These are phyloP conservation scores for Edolisoma coerulescens DNA, from an alignment of 2,113 vertebrate species.

Conservation along the genomic window DNA sequence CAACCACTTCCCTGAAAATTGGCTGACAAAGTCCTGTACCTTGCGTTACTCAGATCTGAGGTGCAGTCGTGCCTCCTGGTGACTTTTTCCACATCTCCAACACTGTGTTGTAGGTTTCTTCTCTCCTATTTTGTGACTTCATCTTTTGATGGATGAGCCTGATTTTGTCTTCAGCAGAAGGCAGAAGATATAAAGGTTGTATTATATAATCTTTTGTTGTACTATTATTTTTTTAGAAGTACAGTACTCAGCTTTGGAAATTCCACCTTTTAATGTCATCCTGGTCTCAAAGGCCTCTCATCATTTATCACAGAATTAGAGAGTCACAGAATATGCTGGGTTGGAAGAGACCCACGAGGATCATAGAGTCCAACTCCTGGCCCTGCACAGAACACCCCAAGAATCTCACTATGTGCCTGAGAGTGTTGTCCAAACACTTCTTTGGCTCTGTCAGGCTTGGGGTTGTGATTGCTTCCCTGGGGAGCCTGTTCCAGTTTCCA, in stretches of 20 bases:
- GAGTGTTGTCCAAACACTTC: rapidly evolving
- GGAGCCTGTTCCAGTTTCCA: background rate
- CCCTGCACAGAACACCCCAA: background rate
- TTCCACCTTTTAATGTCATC: background rate
- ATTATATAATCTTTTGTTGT: background rate
- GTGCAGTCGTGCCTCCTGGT: background rate
- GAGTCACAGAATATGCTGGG: background rate
- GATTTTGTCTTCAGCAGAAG: background rate
- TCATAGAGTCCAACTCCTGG: background rate
- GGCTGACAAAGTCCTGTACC: background rate
- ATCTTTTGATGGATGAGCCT: background rate
- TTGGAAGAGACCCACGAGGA: background rate
- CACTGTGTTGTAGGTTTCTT: background rate
- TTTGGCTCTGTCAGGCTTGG: background rate
- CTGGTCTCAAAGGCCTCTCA: background rate
- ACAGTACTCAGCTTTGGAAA: background rate
- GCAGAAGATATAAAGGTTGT: background rate
- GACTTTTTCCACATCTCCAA: background rate
- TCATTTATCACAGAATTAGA: background rate
- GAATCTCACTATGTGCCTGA: background rate
- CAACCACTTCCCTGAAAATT: rapidly evolving
- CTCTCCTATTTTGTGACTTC: background rate
- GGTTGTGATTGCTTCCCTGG: background rate
- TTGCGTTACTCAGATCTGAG: background rate
- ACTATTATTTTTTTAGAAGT: background rate